Evolutionary conservation across 2,888 invertebrate species (phyloP), one percentile per base, ranked within the genome.

Genomic region (Carterocephalus palaemon): DNA sequence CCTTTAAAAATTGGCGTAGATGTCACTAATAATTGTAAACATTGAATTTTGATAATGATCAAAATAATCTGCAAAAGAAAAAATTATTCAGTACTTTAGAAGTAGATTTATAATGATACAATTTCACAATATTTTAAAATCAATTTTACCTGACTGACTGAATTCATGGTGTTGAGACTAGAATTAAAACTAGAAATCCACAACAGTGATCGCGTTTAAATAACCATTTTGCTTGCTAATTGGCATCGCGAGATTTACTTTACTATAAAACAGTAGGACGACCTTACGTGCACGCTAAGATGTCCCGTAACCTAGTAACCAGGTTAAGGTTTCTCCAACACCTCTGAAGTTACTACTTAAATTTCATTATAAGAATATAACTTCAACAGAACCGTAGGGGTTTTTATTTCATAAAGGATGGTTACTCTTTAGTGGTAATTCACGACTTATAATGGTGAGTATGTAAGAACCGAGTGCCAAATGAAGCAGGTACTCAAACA

Each of bases 1-100:
- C 67, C 64, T 51, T 67, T 60, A 15, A 70, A 61, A 13, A 69
- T 17, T 1, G 67, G 62, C 6, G 51, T 60, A 22, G 62, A 47
- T 16, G 33, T 36, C 4, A 53, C 56, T 9, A 40, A n/a, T n/a
- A n/a, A 46, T 28, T 47, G 23, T 24, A 51, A 49, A 33, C 52
- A 55, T 34, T 61, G 54, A 19, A 65, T 8, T 8, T 43, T 36
- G 15, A 64, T 28, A 28, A 62, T 32, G 7, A 59, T 40, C 17
- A 60, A 23, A 34, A 49, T 32, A 20, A 62, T 48, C 66, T 65
- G 62, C 12, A 51, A 60, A 51, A 40, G n/a, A 41, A 40, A 46
- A 22, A 19, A n/a, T 31, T 26, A 10, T 43, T 46, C 29, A 12
- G 12, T 19, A 34, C 15, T 36, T 24, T 26, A 26, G 20, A 23